Evolutionary conservation across 1,140 invertebrate genomes (phyloP).

Genomic region (Acyrthosiphon pisum): DNA sequence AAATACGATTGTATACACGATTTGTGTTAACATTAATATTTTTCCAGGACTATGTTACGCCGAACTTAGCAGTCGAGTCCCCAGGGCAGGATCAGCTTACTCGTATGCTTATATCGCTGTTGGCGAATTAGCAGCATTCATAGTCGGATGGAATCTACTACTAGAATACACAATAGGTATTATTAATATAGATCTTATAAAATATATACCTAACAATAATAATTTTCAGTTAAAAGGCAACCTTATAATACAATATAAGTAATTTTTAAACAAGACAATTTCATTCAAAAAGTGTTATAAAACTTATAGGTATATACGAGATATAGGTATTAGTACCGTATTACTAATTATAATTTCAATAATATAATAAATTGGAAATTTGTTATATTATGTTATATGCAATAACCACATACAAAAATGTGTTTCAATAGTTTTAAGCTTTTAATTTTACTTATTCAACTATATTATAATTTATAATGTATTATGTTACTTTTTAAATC

Average conservation of each 20-base stretch:
- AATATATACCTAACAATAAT: background rate
- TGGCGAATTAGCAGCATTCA: conserved; percentile 81
- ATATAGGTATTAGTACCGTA: no score
- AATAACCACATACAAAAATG: no score
- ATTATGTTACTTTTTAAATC: no score
- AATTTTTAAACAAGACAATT: background rate
- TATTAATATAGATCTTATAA: background rate
- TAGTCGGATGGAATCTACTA: conserved; percentile 88
- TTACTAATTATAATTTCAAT: no score
- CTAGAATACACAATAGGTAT: conserved; percentile 89
- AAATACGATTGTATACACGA: no score
- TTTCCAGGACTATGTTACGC: conserved; percentile 79
- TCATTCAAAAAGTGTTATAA: background rate
- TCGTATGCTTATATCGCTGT: conserved; percentile 88
- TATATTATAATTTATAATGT: no score
- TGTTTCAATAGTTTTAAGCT: no score
- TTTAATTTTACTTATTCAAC: no score
- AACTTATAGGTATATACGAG: no score
- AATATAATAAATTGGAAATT: no score
- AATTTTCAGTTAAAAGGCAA: background rate
- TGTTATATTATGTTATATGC: no score
- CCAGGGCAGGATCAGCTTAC: conserved; percentile 86
- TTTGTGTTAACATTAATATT: background rate
- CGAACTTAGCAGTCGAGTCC: conserved; percentile 86
- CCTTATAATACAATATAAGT: background rate